Evolutionary conservation across 2,113 vertebrate genomes (phyloP).

Genomic region (Bubo scandiacus): DNA sequence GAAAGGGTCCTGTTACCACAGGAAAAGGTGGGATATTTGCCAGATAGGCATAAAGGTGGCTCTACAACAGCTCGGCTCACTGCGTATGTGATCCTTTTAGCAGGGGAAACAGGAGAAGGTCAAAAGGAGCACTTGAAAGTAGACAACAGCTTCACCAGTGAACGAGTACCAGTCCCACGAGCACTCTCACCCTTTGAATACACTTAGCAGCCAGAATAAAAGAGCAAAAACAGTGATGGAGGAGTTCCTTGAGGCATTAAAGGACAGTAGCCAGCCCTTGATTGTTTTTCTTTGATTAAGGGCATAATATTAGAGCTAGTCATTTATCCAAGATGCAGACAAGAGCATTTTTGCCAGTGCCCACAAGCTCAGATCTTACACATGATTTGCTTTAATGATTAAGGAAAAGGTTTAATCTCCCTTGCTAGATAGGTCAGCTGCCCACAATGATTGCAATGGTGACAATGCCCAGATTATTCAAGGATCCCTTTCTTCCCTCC

Average conservation of each 20-base stretch:
- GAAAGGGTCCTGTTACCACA: background rate
- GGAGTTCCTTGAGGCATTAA: background rate
- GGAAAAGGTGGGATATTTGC: background rate
- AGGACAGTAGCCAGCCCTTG: background rate
- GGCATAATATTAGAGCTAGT: background rate
- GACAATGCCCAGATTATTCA: background rate
- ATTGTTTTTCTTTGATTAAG: background rate
- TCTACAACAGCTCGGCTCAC: background rate
- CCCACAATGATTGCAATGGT: background rate
- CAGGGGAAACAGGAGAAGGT: background rate
- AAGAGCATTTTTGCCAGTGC: background rate
- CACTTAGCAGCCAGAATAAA: background rate
- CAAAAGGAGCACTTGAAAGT: background rate
- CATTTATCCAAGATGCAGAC: background rate
- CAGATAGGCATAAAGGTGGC: background rate
- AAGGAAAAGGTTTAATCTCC: background rate
- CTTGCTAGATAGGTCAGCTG: background rate
- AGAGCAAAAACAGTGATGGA: background rate
- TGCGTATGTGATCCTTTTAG: fast-evolving
- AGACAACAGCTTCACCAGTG: background rate
- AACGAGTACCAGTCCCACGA: fast-evolving
- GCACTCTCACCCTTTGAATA: background rate
- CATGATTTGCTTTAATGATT: background rate
- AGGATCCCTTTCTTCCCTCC: background rate
- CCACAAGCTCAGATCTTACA: background rate